phyloP scores from a whole-genome alignment of 2,888 invertebrate genomes.

The Caenorhabditis uteleia region DNA sequence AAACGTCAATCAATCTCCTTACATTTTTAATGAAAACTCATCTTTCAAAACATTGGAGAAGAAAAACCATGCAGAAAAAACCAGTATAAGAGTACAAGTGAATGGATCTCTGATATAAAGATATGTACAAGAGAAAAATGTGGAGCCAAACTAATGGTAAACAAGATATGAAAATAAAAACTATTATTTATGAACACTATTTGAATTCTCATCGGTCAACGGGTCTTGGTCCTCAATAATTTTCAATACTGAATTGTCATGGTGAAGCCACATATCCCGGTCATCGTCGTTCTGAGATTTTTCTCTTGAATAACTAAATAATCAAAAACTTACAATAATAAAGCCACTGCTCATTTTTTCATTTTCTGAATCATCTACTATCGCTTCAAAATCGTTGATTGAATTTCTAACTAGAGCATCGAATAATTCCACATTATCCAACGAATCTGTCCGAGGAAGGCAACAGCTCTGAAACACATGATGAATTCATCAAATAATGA shows the following conservation, averaged over 20 bases:
- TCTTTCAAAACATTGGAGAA: too few species aligned
- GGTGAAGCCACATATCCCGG: background rate
- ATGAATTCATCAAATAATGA: background rate
- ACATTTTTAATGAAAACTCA: too few species aligned
- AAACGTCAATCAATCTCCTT: too few species aligned
- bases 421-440: constrained; percentile 23
- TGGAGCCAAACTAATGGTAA: too few species aligned
- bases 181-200: too few species aligned
- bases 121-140: too few species aligned
- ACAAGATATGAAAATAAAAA: too few species aligned
- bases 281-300: background rate
- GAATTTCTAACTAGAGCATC: constrained; percentile 20
- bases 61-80: too few species aligned
- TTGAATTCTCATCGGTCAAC: background rate
- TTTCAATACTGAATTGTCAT: background rate
- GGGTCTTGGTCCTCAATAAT: background rate
- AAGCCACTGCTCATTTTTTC: background rate
- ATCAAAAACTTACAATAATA: background rate
- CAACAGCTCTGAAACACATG: constrained; percentile 15
- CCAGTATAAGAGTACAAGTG: too few species aligned
- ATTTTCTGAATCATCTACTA: too few species aligned
- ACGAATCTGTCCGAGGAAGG: constrained; percentile 24
- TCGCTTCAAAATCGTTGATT: too few species aligned
- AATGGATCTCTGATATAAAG: too few species aligned
- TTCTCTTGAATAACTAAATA: background rate